Conservation (phyloP, 2,888 invertebrate species). For the Hoplodrina blanda region DNA sequence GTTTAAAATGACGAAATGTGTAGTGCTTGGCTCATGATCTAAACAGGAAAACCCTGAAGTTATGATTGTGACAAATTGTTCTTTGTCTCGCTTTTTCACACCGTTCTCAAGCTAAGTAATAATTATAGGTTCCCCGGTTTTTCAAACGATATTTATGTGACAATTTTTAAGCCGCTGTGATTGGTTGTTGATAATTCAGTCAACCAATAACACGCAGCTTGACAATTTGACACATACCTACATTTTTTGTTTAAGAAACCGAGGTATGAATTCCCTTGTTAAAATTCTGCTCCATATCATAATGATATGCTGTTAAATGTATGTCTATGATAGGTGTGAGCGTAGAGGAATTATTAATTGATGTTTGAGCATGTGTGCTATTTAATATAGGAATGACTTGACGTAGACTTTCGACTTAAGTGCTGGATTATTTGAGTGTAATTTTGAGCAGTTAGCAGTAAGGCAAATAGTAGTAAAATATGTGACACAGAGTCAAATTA, state of each 20-base stretch:
- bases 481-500: not conserved
- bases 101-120: too few relatives aligned
- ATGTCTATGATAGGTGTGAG: not conserved
- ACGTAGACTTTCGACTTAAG: slow-evolving; percentile 1
- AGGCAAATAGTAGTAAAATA: not conserved
- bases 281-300: not conserved
- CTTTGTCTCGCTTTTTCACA: not conserved
- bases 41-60: too few relatives aligned
- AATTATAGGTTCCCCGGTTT: too few relatives aligned
- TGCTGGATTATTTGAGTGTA: slow-evolving; percentile 4
- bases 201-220: too few relatives aligned
- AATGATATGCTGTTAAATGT: slow-evolving; percentile 4
- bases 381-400: slow-evolving; percentile 17
- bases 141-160: too few relatives aligned
- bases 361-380: not conserved
- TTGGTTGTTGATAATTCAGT: too few relatives aligned
- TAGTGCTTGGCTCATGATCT: too few relatives aligned
- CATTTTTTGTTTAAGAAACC: too few relatives aligned
- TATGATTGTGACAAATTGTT: too few relatives aligned
- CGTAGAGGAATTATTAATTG: slow-evolving; percentile 5
- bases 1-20: too few relatives aligned
- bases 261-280: not conserved
- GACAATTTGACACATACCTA: too few relatives aligned
- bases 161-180: too few relatives aligned
- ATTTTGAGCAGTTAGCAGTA: not conserved